These are phyloP conservation scores for Trochalopteron elliotii DNA, from an alignment of 2,113 vertebrate species.

Conservation along the genomic window DNA sequence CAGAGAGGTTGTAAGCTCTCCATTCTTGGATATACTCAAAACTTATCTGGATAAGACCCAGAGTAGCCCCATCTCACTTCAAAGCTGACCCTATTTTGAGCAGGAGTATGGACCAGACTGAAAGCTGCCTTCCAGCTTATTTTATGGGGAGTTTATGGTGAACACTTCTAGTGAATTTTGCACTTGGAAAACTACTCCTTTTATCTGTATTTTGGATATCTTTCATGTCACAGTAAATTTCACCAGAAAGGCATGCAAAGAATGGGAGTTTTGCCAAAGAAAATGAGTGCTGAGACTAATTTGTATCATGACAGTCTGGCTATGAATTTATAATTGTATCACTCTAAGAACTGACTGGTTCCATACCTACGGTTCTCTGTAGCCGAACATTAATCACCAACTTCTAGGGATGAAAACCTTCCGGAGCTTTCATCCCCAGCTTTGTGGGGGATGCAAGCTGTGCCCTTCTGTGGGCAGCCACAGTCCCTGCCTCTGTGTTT, in stretches of 20 bases:
- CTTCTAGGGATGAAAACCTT: neutral
- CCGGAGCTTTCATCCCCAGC: neutral
- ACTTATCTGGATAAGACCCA: neutral
- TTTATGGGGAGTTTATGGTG: neutral
- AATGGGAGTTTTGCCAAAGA: conserved; percentile 45
- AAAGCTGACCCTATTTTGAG: neutral
- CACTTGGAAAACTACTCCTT: neutral
- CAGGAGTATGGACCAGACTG: neutral
- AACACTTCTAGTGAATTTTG: neutral
- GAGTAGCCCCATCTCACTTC: neutral
- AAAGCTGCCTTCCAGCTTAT: neutral
- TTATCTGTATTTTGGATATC: conserved; percentile 32
- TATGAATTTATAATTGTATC: conserved; percentile 27
- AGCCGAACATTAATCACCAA: neutral
- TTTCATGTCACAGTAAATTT: conserved; percentile 17
- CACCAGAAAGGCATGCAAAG: conserved; percentile 20
- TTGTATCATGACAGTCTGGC: conserved; percentile 37
- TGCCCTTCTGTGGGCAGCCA: neutral
- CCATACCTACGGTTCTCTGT: neutral
- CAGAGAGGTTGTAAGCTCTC: neutral
- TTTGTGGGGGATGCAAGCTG: neutral
- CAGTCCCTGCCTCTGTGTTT: neutral
- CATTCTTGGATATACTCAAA: neutral
- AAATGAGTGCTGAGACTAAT: conserved; percentile 22
- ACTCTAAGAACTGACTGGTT: neutral